Percentiles rank a stretch among this genome's conserved stretches.
phyloP scores from a whole-genome alignment of 2,888 invertebrate genomes.

The Drosophila limbata region DNA sequence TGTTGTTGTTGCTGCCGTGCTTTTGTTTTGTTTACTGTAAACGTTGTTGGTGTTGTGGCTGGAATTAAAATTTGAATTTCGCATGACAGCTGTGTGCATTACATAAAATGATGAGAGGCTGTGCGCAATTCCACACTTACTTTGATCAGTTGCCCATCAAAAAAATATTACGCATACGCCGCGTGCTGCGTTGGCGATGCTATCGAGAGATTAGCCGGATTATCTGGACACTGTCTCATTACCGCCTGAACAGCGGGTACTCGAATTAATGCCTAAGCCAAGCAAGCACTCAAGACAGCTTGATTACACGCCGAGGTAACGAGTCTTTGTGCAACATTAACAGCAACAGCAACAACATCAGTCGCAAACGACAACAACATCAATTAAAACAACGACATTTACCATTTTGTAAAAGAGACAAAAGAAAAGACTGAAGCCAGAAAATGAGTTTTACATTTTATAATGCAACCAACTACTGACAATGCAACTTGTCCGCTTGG shows the following conservation, averaged over 20 bases:
- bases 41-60: slow-evolving; percentile 33
- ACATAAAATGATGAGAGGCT: slow-evolving; percentile 50
- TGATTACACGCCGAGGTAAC: slow-evolving; percentile 53
- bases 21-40: slow-evolving; percentile 35
- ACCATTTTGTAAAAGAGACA: slow-evolving; percentile 39
- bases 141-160: slow-evolving; percentile 51
- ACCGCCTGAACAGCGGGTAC: slow-evolving; percentile 30
- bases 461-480: slow-evolving; percentile 46
- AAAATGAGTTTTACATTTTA: slow-evolving; percentile 39
- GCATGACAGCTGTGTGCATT: slow-evolving; percentile 71
- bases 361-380: slow-evolving; percentile 14
- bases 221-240: slow-evolving; percentile 28
- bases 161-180: slow-evolving; percentile 54
- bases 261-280: slow-evolving; percentile 24
- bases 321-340: slow-evolving; percentile 30
- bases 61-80: slow-evolving; percentile 51
- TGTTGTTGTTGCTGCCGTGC: slow-evolving; percentile 23
- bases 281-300: slow-evolving; percentile 31
- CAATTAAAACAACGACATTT: slow-evolving; percentile 59
- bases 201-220: slow-evolving; percentile 38
- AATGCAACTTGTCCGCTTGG: slow-evolving; percentile 32
- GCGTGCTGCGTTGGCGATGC: slow-evolving; percentile 23
- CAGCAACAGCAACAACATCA: not conserved
- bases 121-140: slow-evolving; percentile 38
- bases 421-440: slow-evolving; percentile 36